phyloP scores from a whole-genome alignment of 2,113 vertebrate genomes.

The Murina feae region DNA sequence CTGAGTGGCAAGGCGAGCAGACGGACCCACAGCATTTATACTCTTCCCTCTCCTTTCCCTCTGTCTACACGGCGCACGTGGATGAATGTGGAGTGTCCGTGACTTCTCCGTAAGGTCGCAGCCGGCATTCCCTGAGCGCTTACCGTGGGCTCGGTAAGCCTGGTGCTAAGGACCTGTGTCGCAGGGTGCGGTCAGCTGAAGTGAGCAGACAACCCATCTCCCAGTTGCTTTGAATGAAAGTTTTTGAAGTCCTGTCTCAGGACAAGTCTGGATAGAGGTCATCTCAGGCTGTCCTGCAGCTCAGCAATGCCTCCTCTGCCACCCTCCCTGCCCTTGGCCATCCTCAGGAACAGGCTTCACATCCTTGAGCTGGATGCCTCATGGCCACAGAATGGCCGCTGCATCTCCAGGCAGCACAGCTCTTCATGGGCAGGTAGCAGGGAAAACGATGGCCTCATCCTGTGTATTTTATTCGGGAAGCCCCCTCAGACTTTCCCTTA shows the following conservation, averaged over 20 bases:
- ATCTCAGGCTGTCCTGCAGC: no score
- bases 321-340: no score
- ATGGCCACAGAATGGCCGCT: background rate
- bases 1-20: accelerated
- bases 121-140: background rate
- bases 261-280: background rate
- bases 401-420: background rate
- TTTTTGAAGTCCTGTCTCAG: background rate
- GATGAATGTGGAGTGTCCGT: background rate
- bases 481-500: background rate
- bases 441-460: background rate
- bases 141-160: background rate
- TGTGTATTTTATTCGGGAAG: background rate
- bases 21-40: no score
- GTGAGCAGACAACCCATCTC: background rate
- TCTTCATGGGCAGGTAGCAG: background rate
- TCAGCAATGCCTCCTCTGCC: background rate
- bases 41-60: background rate
- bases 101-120: background rate
- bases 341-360: background rate
- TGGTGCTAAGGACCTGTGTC: background rate
- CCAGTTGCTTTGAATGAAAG: background rate
- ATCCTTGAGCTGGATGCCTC: background rate
- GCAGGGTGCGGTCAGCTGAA: background rate
- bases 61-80: accelerated